Conservation (phyloP, 2,797 vertebrate species). For the Alectoris magna region DNA sequence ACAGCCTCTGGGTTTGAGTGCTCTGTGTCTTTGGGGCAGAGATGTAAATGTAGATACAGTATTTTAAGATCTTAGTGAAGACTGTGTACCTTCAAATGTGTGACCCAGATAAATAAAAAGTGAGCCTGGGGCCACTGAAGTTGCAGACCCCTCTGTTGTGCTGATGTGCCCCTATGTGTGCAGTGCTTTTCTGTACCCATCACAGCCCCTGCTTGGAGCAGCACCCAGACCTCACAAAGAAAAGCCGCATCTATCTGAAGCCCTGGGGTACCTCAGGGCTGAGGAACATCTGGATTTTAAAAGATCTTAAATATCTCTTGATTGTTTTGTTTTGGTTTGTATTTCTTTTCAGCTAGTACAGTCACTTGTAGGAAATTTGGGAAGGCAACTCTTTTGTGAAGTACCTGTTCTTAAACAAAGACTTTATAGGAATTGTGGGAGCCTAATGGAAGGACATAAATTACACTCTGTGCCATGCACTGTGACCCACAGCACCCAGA, state of each 20-base stretch:
- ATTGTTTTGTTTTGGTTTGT: too few relatives aligned
- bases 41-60: neutral
- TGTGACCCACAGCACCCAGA: neutral
- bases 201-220: neutral
- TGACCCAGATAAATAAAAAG: neutral
- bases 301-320: neutral
- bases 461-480: neutral
- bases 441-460: neutral
- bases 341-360: neutral
- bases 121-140: neutral
- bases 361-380: neutral
- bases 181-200: neutral
- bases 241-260: neutral
- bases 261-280: neutral
- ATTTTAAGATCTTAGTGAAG: neutral
- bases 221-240: accelerated
- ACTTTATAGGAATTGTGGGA: neutral
- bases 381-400: neutral
- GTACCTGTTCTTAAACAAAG: neutral
- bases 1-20: neutral
- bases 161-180: accelerated
- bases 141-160: neutral
- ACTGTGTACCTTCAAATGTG: neutral
- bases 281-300: neutral
- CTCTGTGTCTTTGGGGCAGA: neutral